Evolutionary conservation across 2,113 vertebrate species (phyloP).

Genomic region (Ceyx melanurus): DNA sequence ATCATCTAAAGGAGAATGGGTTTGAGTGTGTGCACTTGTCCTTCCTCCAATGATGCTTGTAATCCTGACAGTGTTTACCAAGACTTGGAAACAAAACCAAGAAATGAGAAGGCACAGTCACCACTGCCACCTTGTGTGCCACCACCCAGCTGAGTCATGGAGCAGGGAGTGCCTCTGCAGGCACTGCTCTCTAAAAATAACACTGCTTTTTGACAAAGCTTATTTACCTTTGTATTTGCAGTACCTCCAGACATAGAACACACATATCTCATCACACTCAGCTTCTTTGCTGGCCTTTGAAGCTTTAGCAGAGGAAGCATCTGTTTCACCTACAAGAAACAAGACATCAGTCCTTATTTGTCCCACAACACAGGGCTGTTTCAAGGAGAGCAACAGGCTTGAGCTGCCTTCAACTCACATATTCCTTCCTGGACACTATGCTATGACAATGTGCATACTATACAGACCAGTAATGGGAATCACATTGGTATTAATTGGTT

Average conservation of each 20-base stretch:
- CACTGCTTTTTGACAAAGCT: not conserved
- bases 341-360: not conserved
- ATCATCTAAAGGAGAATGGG: not conserved
- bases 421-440: not conserved
- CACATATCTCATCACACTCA: constrained; percentile 81
- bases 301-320: not conserved
- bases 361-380: not conserved
- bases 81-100: not conserved
- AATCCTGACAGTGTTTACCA: not conserved
- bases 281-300: constrained; percentile 19
- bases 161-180: not conserved
- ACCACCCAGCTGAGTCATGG: not conserved
- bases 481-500: not conserved
- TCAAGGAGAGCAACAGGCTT: not conserved
- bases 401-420: not conserved
- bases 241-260: constrained; percentile 77
- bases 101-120: not conserved
- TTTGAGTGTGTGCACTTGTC: not conserved
- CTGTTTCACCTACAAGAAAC: constrained; percentile 19
- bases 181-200: not conserved
- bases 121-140: not conserved
- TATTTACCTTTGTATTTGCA: constrained; percentile 84
- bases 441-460: rapidly evolving
- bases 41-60: not conserved
- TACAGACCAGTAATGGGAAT: not conserved